Percentiles rank a stretch among this genome's conserved stretches.
Conservation (phyloP, 2,797 vertebrate genomes). For the Chelonia mydas region DNA sequence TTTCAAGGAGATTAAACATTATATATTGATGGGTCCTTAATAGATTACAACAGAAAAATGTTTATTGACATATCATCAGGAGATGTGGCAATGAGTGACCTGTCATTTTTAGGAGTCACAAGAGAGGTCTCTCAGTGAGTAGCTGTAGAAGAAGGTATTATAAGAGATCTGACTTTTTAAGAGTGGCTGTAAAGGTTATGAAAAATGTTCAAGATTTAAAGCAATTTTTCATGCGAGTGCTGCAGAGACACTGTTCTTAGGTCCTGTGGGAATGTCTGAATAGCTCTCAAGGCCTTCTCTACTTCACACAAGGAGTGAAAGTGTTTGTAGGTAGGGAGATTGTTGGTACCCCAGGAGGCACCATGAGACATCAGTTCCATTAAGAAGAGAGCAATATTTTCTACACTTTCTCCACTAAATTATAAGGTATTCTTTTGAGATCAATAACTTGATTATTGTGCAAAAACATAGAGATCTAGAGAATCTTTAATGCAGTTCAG, state of each 20-base stretch:
- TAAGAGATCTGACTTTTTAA: background rate
- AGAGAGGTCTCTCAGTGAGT: background rate
- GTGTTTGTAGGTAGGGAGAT: background rate
- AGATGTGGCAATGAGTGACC: background rate
- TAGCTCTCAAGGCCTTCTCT: background rate
- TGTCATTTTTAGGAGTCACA: background rate
- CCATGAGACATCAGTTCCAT: background rate
- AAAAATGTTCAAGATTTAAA: background rate
- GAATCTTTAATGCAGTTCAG: background rate
- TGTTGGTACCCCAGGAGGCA: background rate
- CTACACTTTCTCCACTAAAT: background rate
- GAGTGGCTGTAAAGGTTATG: background rate
- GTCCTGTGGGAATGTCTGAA: background rate
- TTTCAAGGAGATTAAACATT: accelerated
- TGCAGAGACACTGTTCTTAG: background rate
- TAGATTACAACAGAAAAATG: background rate
- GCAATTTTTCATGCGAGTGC: background rate
- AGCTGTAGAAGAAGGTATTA: background rate
- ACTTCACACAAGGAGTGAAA: background rate
- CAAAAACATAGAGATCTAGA: accelerated
- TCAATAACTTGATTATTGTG: background rate
- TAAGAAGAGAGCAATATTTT: background rate
- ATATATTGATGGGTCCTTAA: background rate
- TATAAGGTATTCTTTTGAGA: background rate
- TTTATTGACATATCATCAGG: background rate